phyloP scores from a whole-genome alignment of 2,888 invertebrate species.

The Agrilus mali region DNA sequence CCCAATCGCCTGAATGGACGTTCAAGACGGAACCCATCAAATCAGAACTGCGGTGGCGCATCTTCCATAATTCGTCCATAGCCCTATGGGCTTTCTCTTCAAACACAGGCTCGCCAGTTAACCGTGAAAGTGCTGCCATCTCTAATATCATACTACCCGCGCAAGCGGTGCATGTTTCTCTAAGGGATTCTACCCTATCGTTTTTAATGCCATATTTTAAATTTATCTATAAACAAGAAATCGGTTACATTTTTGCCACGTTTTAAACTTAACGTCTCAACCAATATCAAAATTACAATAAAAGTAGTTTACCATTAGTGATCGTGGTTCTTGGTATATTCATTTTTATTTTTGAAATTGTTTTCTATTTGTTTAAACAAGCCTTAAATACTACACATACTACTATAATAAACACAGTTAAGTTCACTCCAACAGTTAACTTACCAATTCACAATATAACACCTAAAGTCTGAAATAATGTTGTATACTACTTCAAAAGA shows the following conservation, averaged over 20 bases:
- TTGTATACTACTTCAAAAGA: too few relatives aligned
- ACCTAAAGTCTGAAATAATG: too few relatives aligned
- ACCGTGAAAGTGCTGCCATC: conserved; percentile 88
- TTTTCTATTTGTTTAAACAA: too few relatives aligned
- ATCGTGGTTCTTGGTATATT: too few relatives aligned
- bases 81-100: conserved; percentile 91
- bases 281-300: too few relatives aligned
- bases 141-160: conserved; percentile 97
- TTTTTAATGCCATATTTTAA: conserved; percentile 71
- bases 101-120: conserved; percentile 84
- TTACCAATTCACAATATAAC: too few relatives aligned
- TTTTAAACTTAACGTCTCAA: too few relatives aligned
- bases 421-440: too few relatives aligned
- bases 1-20: conserved; percentile 97
- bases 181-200: conserved; percentile 56
- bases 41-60: conserved; percentile 80
- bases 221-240: conserved; percentile 48
- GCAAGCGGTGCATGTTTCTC: conserved; percentile 95
- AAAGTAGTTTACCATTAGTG: too few relatives aligned
- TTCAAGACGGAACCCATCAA: conserved; percentile 96
- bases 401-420: too few relatives aligned
- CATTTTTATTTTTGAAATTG: not conserved
- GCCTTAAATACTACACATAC: too few relatives aligned
- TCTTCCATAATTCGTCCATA: conserved; percentile 94
- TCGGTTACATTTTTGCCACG: conserved; percentile 2